Evolutionary conservation across 2,888 invertebrate species (phyloP), one percentile per base, ranked within the genome.

Genomic region (Mesochorus sp.): DNA sequence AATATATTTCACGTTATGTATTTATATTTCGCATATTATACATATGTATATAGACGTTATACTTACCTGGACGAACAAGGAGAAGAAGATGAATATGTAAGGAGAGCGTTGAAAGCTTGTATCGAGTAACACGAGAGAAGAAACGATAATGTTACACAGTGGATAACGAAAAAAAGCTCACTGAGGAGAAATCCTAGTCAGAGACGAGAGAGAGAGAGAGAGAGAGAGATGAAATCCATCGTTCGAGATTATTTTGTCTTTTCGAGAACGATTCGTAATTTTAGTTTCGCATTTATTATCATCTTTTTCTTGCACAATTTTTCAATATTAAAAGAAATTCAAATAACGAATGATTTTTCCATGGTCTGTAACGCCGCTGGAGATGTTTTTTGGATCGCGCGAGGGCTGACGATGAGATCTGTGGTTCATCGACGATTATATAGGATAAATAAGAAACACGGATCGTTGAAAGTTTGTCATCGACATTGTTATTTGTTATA

Each of bases 181-280:
- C 83, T 85, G 85, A 81, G 87, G 85, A 87, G 85, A 85, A 85
- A 87, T 87, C 87, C 86, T 87, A 87, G 87, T 87, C 87, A 87
- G 81, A 85, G n/a, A n/a, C n/a, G 80, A 81, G 83, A 76, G 81
- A 42, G 67, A 74, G 81, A 82, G 67, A 59, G 37, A 55, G 67
- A 53, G 17, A 49, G 68, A 73, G 24, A 74, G 74, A 73, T 61
- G 68, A 61, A 76, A 68, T 76, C 79, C n/a, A n/a, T 84, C 82
- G 82, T 84, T 85, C 85, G 83, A 83, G 83, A 80, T 86, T 84
- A n/a, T n/a, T n/a, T n/a, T n/a, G n/a, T n/a, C n/a, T n/a, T n/a
- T n/a, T n/a, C n/a, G n/a, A n/a, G n/a, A n/a, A n/a, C n/a, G n/a
- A n/a, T n/a, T n/a, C n/a, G n/a, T n/a, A n/a, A n/a, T n/a, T n/a